Evolutionary conservation across 1,140 invertebrate genomes (phyloP), one percentile per base, ranked within the genome.

Genomic region (Rhyacophila brunnea): DNA sequence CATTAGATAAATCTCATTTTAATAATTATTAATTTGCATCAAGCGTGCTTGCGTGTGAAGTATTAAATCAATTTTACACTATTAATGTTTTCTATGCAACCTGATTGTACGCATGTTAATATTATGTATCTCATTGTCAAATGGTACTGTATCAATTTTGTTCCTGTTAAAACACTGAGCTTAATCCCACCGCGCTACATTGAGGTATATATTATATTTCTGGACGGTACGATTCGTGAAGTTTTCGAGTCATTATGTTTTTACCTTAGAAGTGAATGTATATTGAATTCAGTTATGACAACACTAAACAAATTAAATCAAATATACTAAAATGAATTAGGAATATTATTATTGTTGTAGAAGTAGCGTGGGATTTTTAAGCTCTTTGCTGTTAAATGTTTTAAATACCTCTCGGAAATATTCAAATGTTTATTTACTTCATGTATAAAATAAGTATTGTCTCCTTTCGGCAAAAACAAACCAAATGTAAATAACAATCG

Each of bases 391-490:
- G 23, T 28, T 40, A 10, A 42, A 19, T 48, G n/a, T 11, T 32
- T 32, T 10, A 48, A 48, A 32, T 52, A 52, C 50, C 50, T 43
- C 50, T 52, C n/a, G 19, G 13, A 23, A 36, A 40, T n/a, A 38
- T 40, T 20, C 17, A 19, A 52, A 11, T 52, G 11, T 46, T 18
- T 46, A 46, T 13, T 19, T n/a, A 19, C 20, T 10, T 13, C 11
- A 18, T 14, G 10, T 1, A 14, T 17, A 44, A n/a, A 10, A 17
- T 7, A n/a, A 14, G n/a, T 44, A 17, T 14, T 44, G n/a, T 17
- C 7, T 43, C 40, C 40, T 10, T 10, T 6, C 7, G 7, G 7
- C 7, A 14, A 6, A 15, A 15, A 15, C 7, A 7, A 7, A n/a
- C n/a, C n/a, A n/a, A n/a, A n/a, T n/a, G n/a, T n/a, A n/a, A n/a